Evolutionary conservation across 1,140 invertebrate genomes (phyloP), one percentile per base, ranked within the genome.

Genomic region (Lepidostoma basale): DNA sequence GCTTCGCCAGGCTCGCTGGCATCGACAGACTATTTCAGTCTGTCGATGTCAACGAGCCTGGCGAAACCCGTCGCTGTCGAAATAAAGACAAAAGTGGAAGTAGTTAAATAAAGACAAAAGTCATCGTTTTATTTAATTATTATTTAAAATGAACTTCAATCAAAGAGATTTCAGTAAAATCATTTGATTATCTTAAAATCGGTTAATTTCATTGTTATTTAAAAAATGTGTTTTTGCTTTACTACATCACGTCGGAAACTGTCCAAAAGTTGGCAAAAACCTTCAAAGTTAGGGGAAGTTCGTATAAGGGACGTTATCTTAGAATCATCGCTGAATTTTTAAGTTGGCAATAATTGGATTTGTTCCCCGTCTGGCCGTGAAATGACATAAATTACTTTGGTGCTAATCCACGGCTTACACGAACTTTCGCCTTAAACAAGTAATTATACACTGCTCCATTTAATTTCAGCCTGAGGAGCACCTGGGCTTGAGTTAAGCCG

Each of bases 371-470:
- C 22, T 22, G 9, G 22, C 18, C n/a, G 12, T n/a, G 45, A 49
- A 49, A 23, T 49, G 45, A 49, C 22, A 23, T 49, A 49, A 22
- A 22, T 49, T 23, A 9, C 23, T 23, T 23, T 12, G 18, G 45
- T n/a, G 18, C n/a, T 49, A 49, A 49, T 49, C 45, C 33, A 47
- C 44, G 20, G 18, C 44, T 20, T 25, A 12, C 45, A 23, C 12
- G 25, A 23, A n/a, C 25, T 49, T 12, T 49, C 45, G 18, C 18
- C n/a, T 12, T 23, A 12, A 12, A 8, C 20, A 23, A 22, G 20
- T 12, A 49, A 49, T 49, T 23, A 23, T 49, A 49, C 45, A 49
- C 22, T 25, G 22, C 45, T 12, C 45, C 18, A 49, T 49, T 49
- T 49, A 49, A 49, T 22, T 49, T 23, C 5, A n/a, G 45, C 25